Evolutionary conservation across 92 coral and sea anemone genomes (phyloP).

Genomic region (Muricea muricata): DNA sequence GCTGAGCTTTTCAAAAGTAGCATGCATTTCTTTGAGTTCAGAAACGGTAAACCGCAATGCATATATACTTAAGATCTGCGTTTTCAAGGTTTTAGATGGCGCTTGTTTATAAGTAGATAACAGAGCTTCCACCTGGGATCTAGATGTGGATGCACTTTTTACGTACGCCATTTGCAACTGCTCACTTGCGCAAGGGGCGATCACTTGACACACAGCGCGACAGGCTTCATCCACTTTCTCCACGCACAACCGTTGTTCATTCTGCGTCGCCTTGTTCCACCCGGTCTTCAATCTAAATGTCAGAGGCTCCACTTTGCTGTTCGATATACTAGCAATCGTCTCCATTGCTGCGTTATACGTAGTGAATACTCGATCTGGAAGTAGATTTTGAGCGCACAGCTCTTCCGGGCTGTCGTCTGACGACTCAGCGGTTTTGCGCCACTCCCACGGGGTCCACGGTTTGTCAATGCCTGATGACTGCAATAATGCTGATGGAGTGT

Average conservation of each 20-base stretch:
- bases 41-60: constrained; percentile 39
- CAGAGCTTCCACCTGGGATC: constrained; percentile 50
- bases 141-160: constrained; percentile 26
- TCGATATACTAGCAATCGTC: constrained; percentile 36
- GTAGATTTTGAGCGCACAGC: constrained; percentile 29
- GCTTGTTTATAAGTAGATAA: constrained; percentile 66
- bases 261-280: constrained; percentile 65
- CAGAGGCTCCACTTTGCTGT: constrained; percentile 49
- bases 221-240: constrained; percentile 75
- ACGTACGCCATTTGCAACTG: constrained; percentile 58
- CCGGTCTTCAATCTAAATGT: constrained; percentile 51
- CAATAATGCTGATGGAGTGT: constrained; percentile 17
- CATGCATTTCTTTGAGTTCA: constrained; percentile 55
- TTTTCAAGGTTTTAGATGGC: constrained; percentile 62
- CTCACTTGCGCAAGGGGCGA: constrained; percentile 71
- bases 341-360: constrained; percentile 46
- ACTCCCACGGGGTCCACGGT: constrained; percentile 58
- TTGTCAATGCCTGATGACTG: background rate
- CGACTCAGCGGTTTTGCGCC: constrained; percentile 30
- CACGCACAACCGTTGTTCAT: constrained; percentile 66
- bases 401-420: constrained; percentile 26
- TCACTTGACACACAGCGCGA: constrained; percentile 65
- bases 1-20: constrained; percentile 62
- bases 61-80: constrained; percentile 69
- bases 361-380: background rate